Evolutionary conservation across 92 coral and sea anemone species (phyloP).

Genomic region (Phymanthus crucifer): DNA sequence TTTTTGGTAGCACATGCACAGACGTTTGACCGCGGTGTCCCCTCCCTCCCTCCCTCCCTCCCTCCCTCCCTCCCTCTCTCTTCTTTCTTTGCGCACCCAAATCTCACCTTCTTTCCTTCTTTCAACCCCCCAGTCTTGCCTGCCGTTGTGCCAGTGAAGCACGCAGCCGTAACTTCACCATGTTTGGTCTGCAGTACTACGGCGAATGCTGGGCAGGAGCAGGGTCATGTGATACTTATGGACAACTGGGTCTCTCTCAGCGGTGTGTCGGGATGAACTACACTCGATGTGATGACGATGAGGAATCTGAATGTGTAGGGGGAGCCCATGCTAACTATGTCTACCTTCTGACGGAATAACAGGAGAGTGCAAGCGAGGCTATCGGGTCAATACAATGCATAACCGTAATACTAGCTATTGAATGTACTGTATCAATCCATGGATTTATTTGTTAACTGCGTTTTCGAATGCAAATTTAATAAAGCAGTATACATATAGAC

Average conservation of each 20-base stretch:
- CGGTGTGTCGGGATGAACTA: constrained; percentile 34
- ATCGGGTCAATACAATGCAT: too few relatives aligned
- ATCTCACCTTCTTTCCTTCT: background rate
- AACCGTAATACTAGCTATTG: too few relatives aligned
- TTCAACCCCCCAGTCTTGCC: constrained; percentile 30
- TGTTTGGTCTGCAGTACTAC: constrained; percentile 72
- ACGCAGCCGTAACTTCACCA: constrained; percentile 27
- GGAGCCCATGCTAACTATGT: constrained; percentile 56
- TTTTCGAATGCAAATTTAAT: background rate
- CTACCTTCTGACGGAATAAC: constrained; percentile 44
- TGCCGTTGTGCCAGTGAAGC: constrained; percentile 55
- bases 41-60: background rate
- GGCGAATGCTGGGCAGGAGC: constrained; percentile 83
- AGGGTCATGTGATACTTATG: constrained; percentile 37
- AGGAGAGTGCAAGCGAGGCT: background rate
- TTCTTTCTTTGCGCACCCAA: background rate
- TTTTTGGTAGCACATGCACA: too few relatives aligned
- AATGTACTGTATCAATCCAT: too few relatives aligned
- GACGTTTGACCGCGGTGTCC: too few relatives aligned
- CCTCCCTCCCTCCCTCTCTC: background rate
- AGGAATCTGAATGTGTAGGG: constrained; percentile 46
- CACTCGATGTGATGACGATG: constrained; percentile 39
- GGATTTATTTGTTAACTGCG: background rate
- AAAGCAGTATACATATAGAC: too few relatives aligned
- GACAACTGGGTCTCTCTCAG: constrained; percentile 31